Evolutionary conservation across 2,113 vertebrate species (phyloP).

Genomic region (human (Homo sapiens)): DNA sequence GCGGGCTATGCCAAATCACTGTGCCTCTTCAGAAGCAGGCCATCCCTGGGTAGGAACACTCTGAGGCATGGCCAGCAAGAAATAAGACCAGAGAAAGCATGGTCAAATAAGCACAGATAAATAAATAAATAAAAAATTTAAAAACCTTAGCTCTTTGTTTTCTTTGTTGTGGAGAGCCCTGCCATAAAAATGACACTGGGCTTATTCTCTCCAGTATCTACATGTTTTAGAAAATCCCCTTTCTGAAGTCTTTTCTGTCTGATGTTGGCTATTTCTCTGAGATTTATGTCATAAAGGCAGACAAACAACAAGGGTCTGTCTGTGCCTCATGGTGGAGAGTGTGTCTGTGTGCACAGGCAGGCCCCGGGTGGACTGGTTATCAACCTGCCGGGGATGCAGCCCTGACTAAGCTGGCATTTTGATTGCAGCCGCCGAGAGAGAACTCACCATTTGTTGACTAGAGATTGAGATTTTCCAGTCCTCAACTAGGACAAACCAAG

Average conservation of each 20-base stretch:
- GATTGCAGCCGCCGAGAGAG: neutral
- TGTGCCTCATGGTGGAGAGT: rapidly evolving
- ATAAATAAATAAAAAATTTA: neutral
- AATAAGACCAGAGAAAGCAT: neutral
- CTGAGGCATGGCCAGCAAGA: neutral
- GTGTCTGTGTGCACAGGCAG: neutral
- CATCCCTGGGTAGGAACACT: neutral
- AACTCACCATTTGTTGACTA: neutral
- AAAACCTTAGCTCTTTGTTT: neutral
- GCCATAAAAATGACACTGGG: neutral
- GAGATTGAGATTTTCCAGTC: neutral
- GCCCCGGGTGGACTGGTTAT: too few relatives aligned
- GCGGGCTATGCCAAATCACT: neutral
- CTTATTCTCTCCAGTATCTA: neutral
- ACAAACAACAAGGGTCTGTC: neutral
- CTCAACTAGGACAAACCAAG: neutral
- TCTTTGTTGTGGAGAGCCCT: constrained; percentile 14
- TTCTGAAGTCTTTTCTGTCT: neutral
- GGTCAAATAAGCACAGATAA: neutral
- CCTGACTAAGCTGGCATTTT: neutral
- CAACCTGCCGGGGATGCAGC: neutral
- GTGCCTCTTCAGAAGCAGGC: neutral
- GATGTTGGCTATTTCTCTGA: neutral
- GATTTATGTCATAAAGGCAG: neutral
- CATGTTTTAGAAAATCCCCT: neutral